Percentiles rank a stretch among this genome's conserved stretches.
These are phyloP conservation scores for Zaprionus ornatus DNA, from an alignment of 1,140 invertebrate genomes.

Conservation along the genomic window DNA sequence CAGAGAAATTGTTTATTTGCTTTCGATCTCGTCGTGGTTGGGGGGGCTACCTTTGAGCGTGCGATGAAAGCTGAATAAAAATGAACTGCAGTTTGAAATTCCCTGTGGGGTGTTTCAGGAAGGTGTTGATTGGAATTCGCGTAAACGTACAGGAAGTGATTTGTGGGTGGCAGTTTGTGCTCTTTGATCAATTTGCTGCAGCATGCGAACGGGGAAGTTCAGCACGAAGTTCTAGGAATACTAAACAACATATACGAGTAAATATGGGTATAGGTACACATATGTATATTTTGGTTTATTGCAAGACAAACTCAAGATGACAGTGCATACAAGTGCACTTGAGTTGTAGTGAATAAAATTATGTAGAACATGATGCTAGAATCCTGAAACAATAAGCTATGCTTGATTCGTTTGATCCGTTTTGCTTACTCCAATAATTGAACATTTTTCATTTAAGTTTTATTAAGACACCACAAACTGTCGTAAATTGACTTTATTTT, in stretches of 20 bases:
- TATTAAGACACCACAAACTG: background rate
- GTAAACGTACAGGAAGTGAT: slow-evolving; percentile 36
- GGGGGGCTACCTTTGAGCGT: slow-evolving; percentile 38
- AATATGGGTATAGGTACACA: no score
- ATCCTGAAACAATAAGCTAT: no score
- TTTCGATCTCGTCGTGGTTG: background rate
- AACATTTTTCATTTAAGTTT: no score
- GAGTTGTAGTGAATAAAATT: background rate
- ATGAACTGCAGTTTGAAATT: slow-evolving; percentile 17
- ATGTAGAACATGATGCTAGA: background rate
- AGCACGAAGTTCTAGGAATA: background rate
- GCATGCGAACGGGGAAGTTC: background rate
- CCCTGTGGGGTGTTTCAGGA: slow-evolving; percentile 1
- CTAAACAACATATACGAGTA: no score
- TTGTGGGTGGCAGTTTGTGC: slow-evolving; percentile 17
- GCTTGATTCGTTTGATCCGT: no score
- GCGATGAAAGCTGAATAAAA: slow-evolving; percentile 56
- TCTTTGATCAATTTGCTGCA: slow-evolving; percentile 30
- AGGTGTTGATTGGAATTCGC: slow-evolving; percentile 31
- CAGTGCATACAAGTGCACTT: background rate
- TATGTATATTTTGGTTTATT: background rate
- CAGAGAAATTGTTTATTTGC: slow-evolving; percentile 42
- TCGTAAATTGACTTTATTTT: background rate
- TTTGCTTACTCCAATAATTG: no score
- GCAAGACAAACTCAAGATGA: background rate